Evolutionary conservation across 2,888 invertebrate species (phyloP), one percentile per base, ranked within the genome.

Genomic region (Ormyrus nitidulus): DNA sequence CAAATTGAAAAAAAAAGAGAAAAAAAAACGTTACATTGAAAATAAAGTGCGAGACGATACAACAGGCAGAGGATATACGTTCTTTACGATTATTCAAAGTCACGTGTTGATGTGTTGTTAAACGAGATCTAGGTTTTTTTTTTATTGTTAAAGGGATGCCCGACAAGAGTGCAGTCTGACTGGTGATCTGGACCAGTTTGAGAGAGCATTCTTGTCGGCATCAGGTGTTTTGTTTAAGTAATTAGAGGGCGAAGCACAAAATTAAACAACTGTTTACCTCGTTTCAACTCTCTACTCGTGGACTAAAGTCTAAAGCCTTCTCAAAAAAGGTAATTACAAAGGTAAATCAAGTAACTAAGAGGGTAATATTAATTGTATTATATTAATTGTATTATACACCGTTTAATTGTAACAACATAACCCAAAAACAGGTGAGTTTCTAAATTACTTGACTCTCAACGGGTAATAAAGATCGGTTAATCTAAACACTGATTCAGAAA

Each of bases 1-100:
- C 81, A 79, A 69, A 81, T 34, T 34, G 75, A 72, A 68, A 81
- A 58, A 83, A 56, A 79, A 53, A 83, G 51, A 68, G 65, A 19
- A 61, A 46, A 56, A 34, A 70, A n/a, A 2, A 34, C 34, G 4
- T 34, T 34, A 34, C 34, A 34, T 34, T 34, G 34, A 34, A 34
- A 61, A 46, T 51, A 72, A 53, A 54, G 59, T 77, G 73, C 80
- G 65, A 80, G 70, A 77, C 72, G 66, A 71, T 66, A 78, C 76
- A 80, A 71, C 74, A 80, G 75, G 77, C 78, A 76, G 51, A 49
- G 19, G 34, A 34, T 34, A 34, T 13, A 4, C 4, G 34, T 34
- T 34, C 34, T 34, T 34, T 34, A 34, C 34, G 34, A 34, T 34
- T 34, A 34, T 34, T 34, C 34, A 34, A 34, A 34, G 34, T 34